These are phyloP conservation scores for Apamea monoglypha DNA, from an alignment of 2,888 invertebrate species.

Conservation along the genomic window DNA sequence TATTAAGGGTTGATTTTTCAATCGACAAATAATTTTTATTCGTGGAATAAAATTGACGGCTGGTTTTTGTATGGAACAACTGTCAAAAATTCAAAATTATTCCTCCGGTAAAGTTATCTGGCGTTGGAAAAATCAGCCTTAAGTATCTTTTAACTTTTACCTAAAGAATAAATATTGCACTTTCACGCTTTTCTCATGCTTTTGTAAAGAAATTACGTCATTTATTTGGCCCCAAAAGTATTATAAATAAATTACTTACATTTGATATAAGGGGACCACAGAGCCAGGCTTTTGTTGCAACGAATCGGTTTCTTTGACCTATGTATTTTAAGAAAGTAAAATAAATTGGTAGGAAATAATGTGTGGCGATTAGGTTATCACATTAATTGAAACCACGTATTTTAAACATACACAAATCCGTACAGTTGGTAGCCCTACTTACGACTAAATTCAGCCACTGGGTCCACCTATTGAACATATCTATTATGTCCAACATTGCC, in stretches of 20 bases:
- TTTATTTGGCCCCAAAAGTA: background rate
- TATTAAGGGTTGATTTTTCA: too few relatives aligned
- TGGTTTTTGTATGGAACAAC: too few relatives aligned
- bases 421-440: conserved; percentile 50
- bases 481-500: conserved; percentile 82
- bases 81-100: too few relatives aligned
- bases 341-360: background rate
- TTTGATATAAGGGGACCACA: conserved; percentile 65
- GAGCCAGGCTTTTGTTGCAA: conserved; percentile 62
- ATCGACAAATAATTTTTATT: too few relatives aligned
- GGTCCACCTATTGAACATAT: conserved; percentile 85
- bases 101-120: too few relatives aligned
- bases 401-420: background rate
- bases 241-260: conserved; percentile 70
- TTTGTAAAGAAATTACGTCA: background rate
- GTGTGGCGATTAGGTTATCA: background rate
- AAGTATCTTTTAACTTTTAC: background rate
- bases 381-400: background rate
- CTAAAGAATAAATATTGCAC: background rate
- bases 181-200: background rate
- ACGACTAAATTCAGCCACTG: conserved; percentile 83
- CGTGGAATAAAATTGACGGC: too few relatives aligned
- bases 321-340: conserved; percentile 28
- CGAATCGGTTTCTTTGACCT: conserved; percentile 81
- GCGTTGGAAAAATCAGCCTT: too few relatives aligned